These are phyloP conservation scores for Orchesella flavescens DNA, from an alignment of 2,888 invertebrate species.

Conservation along the genomic window DNA sequence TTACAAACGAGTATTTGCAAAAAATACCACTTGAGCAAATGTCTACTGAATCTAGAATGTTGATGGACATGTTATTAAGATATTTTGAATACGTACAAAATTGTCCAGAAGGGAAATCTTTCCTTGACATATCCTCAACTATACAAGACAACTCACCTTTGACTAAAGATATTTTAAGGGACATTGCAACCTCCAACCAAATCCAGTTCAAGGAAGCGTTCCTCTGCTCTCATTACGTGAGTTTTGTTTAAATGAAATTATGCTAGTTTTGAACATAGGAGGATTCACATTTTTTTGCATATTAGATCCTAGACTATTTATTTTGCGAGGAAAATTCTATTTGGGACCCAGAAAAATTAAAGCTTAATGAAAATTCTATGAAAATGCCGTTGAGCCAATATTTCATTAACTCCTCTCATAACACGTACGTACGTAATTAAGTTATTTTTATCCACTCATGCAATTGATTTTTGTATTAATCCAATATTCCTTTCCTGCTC, in stretches of 20 bases:
- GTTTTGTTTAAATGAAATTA: not conserved
- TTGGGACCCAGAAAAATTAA: constrained; percentile 81
- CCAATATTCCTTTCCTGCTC: not conserved
- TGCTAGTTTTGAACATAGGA: not conserved
- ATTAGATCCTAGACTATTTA: constrained; percentile 89
- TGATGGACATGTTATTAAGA: not conserved
- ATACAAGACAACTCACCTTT: not conserved
- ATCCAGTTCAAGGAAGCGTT: not conserved
- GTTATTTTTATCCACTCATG: not conserved
- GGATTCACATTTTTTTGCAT: constrained; percentile 49
- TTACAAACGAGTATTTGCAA: not conserved
- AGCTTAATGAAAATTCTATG: constrained; percentile 83
- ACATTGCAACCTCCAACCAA: not conserved
- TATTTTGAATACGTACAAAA: not conserved
- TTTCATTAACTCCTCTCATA: constrained; percentile 90
- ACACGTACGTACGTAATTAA: constrained; percentile 80
- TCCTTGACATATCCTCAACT: not conserved
- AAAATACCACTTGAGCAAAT: not conserved
- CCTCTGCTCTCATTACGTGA: constrained; percentile 22
- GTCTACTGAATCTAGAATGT: not conserved
- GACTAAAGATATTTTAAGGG: constrained; percentile 12
- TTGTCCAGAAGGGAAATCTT: not conserved
- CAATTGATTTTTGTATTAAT: not conserved
- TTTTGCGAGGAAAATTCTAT: constrained; percentile 94
- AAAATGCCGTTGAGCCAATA: constrained; percentile 80